These are phyloP conservation scores for Heteromyza rotundicornis DNA, from an alignment of 2,888 invertebrate genomes.

Conservation along the genomic window DNA sequence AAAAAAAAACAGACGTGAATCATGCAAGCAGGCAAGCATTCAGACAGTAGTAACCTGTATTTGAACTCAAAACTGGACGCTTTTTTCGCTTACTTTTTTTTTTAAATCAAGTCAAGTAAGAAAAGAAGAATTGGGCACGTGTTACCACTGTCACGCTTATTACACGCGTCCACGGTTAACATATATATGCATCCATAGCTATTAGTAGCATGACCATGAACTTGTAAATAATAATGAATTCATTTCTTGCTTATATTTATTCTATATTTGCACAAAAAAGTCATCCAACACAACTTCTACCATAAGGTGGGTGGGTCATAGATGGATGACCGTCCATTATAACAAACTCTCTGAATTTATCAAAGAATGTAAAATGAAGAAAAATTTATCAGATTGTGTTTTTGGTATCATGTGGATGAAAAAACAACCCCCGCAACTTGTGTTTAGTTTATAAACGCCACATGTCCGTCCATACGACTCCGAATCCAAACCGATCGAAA, in stretches of 20 bases:
- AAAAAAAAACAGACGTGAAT: conserved; percentile 6
- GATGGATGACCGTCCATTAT: background rate
- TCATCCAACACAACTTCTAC: background rate
- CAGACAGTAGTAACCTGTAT: background rate
- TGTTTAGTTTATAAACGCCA: conserved; percentile 10
- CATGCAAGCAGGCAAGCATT: conserved; percentile 15
- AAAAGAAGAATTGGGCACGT: background rate
- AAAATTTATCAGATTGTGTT: background rate
- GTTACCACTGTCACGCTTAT: background rate
- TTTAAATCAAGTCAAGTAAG: background rate
- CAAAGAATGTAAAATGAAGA: background rate
- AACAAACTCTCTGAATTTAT: background rate
- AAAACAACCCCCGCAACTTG: conserved; percentile 46
- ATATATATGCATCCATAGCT: background rate
- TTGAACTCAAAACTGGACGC: too few relatives aligned
- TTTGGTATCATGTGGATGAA: conserved; percentile 11
- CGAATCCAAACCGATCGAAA: conserved; percentile 26
- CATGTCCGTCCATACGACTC: conserved; percentile 17
- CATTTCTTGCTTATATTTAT: background rate
- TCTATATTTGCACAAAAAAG: background rate
- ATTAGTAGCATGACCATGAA: conserved; percentile 17
- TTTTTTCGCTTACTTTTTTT: too few relatives aligned
- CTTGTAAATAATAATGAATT: conserved; percentile 1
- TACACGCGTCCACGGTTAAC: conserved; percentile 18
- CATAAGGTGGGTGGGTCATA: conserved; percentile 14